Conservation (phyloP, 1,140 invertebrate species). For the Aethina tumida region DNA sequence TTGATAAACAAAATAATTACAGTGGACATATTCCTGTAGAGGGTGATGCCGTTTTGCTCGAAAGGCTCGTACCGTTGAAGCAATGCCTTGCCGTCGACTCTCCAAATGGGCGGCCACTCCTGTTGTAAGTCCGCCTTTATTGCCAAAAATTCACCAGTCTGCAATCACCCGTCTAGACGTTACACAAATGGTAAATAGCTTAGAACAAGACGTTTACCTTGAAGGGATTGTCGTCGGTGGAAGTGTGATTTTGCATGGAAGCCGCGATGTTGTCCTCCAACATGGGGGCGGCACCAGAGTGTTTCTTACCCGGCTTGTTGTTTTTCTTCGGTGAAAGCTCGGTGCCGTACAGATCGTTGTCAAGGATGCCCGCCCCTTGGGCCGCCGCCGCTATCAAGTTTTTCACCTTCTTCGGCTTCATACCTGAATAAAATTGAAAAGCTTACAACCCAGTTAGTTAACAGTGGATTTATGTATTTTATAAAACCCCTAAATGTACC, state of each 20-base stretch:
- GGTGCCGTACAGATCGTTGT: conserved; percentile 22
- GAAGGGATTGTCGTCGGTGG: conserved; percentile 42
- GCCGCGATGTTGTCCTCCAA: conserved; percentile 41
- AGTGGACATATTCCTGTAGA: conserved; percentile 79
- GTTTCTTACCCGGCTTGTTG: conserved; percentile 16
- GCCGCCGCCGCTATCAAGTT: conserved; percentile 39
- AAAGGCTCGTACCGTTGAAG: conserved; percentile 81
- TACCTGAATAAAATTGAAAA: conserved; percentile 11
- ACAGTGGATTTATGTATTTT: neutral
- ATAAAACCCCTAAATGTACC: conserved; percentile 5
- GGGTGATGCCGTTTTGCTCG: conserved; percentile 64
- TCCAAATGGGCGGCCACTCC: conserved; percentile 74
- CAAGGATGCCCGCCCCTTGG: conserved; percentile 40
- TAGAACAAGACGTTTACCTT: conserved; percentile 37
- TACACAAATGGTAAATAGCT: neutral
- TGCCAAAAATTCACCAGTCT: conserved; percentile 79
- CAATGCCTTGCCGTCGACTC: conserved; percentile 77
- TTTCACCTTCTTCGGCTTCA: conserved; percentile 21
- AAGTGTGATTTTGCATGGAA: conserved; percentile 35
- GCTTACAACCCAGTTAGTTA: too few relatives aligned
- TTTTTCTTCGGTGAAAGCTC: conserved; percentile 18
- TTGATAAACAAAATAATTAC: conserved; percentile 42
- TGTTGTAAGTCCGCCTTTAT: conserved; percentile 63
- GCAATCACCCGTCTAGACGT: too few relatives aligned
- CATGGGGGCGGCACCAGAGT: conserved; percentile 21